Evolutionary conservation across 2,888 invertebrate species (phyloP).

Genomic region (Ornithoptera alexandrae): DNA sequence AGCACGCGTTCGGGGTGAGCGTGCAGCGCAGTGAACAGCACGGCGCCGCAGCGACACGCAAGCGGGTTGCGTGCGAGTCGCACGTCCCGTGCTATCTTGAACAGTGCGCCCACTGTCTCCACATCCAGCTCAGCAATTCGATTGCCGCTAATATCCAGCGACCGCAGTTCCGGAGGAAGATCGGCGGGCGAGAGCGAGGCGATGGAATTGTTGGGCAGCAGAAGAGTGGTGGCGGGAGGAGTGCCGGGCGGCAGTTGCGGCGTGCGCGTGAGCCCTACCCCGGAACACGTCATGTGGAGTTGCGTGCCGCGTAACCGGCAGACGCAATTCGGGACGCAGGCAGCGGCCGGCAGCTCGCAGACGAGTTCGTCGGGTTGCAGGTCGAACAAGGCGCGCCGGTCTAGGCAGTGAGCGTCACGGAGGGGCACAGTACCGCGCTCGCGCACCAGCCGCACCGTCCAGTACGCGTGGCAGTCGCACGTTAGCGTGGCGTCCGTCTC

Average conservation of each 20-base stretch:
- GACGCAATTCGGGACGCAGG: conserved; percentile 29
- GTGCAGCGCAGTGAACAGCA: conserved; percentile 24
- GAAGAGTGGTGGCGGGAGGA: conserved; percentile 32
- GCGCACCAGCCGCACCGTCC: conserved; percentile 38
- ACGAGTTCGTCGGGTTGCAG: conserved; percentile 18
- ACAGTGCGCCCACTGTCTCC: conserved; percentile 32
- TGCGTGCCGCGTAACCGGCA: conserved; percentile 23
- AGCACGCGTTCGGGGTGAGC: conserved; percentile 11
- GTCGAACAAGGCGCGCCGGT: conserved; percentile 29
- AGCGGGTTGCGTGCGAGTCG: conserved; percentile 26
- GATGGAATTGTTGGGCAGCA: conserved; percentile 33
- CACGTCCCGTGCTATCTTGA: conserved; percentile 31
- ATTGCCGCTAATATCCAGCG: conserved; percentile 39
- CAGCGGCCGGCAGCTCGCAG: conserved; percentile 13
- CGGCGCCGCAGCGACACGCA: conserved; percentile 27
- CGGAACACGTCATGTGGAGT: conserved; percentile 31
- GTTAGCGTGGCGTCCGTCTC: conserved; percentile 31
- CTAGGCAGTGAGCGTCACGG: conserved; percentile 27
- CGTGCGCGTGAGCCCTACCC: conserved; percentile 29
- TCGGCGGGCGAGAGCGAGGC: conserved; percentile 24
- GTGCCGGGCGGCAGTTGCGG: conserved; percentile 27
- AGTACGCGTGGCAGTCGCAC: conserved; percentile 43
- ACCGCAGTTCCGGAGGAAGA: conserved; percentile 30
- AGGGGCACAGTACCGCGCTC: conserved; percentile 31
- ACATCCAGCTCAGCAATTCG: conserved; percentile 30